Conservation (phyloP, 1,140 invertebrate genomes). For the Gryon sp. region DNA sequence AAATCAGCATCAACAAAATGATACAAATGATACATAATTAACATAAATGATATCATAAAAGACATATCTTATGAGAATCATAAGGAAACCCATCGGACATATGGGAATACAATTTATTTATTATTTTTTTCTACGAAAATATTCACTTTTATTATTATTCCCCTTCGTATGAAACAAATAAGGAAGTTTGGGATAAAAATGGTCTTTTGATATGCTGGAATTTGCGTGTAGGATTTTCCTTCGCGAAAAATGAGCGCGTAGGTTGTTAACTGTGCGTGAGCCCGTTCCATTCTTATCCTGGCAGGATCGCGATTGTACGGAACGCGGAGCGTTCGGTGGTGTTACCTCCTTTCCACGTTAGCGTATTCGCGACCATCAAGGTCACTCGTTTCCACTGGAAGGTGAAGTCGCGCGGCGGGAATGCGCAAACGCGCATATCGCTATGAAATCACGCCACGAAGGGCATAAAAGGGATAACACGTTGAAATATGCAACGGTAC, state of each 20-base stretch:
- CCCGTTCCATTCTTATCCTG: constrained; percentile 32
- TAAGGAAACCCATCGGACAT: too few relatives aligned
- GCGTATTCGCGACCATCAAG: constrained; percentile 43
- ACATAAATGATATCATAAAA: too few relatives aligned
- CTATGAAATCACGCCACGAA: constrained; percentile 12
- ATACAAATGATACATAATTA: too few relatives aligned
- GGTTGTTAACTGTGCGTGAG: constrained; percentile 10
- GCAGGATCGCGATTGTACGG: constrained; percentile 37
- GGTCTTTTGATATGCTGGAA: too few relatives aligned
- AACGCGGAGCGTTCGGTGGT: constrained; percentile 34
- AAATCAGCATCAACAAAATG: too few relatives aligned
- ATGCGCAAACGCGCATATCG: constrained; percentile 39
- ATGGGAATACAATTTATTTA: too few relatives aligned
- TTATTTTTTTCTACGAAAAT: too few relatives aligned
- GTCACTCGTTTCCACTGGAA: constrained; percentile 46
- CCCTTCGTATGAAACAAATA: too few relatives aligned
- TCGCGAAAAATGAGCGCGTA: constrained; percentile 3
- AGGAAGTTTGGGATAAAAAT: too few relatives aligned
- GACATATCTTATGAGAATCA: too few relatives aligned
- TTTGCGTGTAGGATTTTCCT: too few relatives aligned
- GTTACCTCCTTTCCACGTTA: constrained; percentile 56
- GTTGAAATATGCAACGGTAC: constrained; percentile 39
- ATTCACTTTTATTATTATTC: too few relatives aligned
- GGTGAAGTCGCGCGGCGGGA: constrained; percentile 35
- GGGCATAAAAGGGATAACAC: neutral